Base-by-base conservation (phyloP, 2,113 vertebrate genomes). In the Ophthalmolycus amberensis region DNA sequence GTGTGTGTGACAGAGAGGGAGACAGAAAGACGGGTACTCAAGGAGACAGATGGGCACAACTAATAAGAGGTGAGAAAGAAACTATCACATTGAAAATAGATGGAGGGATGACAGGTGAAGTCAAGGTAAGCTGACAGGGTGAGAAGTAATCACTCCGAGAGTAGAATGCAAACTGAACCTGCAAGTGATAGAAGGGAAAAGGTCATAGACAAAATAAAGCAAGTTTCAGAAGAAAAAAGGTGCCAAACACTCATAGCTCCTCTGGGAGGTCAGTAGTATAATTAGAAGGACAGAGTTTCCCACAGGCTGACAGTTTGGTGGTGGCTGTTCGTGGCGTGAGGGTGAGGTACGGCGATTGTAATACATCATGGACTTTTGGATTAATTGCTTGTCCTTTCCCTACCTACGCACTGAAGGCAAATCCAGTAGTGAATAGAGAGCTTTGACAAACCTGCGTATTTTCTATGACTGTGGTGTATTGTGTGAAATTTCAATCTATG, bases 101-200 rank as follows among this genome's bases (percentile, higher is more conserved):
- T 93, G 91, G 88, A 90, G 68, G 67, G 86, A 90, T 94, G 94
- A 94, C 94, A 93, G 91, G 84, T 88, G 90, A 80, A 94, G 92
- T 93, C 94, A 95, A 92, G 90, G 92, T 93, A 88, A 94, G 91
- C 86, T 89, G 84, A 90, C 87, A 87, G 88, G 92, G 94, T 92
- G 93, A 94, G 90, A 93, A 94, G 92, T 93, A 94, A 94, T 95
- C 92, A 92, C 90, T 83, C 78, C 29, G 77, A 74, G 76, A 88
- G 87, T 74, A 78, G 84, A 80, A 87, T 86, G 90, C 90, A 92
- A 91, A 90, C 83, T 86, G 90, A 91, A 86, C 82, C 83, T 76
- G 86, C 77, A 82, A 84, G 82, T 29, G 85, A 89, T 86, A 83
- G 85, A 86, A 71, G 32, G 81, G 83, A 83, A 91, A 89, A 88